Evolutionary conservation across 2,113 vertebrate species (phyloP).

Genomic region (Trematomus loennbergii): DNA sequence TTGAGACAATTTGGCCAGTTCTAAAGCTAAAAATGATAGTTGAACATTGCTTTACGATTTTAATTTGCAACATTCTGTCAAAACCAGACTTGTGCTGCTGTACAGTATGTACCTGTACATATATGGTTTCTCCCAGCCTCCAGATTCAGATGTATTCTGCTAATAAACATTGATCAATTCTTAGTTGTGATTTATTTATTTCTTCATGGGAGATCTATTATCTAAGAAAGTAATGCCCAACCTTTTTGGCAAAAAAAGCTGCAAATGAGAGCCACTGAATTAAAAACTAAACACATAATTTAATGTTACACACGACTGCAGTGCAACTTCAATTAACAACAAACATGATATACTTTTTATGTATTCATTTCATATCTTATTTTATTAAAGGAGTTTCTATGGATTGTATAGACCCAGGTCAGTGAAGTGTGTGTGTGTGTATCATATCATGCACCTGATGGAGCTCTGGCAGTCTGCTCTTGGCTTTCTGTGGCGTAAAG

Average conservation of each 20-base stretch:
- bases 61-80: background rate
- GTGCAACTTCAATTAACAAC: too few species aligned
- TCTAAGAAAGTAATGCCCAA: background rate
- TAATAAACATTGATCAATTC: conserved; percentile 47
- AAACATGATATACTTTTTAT: too few species aligned
- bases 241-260: background rate
- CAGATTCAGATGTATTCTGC: conserved; percentile 13
- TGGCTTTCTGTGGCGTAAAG: too few species aligned
- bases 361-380: too few species aligned
- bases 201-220: background rate
- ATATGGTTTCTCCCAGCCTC: conserved; percentile 8
- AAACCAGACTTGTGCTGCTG: background rate
- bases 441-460: too few species aligned
- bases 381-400: too few species aligned
- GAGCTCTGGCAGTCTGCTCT: too few species aligned
- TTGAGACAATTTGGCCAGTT: background rate
- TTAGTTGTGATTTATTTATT: conserved; percentile 3
- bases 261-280: too few species aligned
- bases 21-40: background rate
- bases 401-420: too few species aligned
- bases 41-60: background rate
- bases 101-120: conserved; percentile 34
- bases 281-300: too few species aligned
- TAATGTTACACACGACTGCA: too few species aligned
- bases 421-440: too few species aligned